Evolutionary conservation across 2,113 vertebrate genomes (phyloP).

Genomic region (Paramisgurnus dabryanus): DNA sequence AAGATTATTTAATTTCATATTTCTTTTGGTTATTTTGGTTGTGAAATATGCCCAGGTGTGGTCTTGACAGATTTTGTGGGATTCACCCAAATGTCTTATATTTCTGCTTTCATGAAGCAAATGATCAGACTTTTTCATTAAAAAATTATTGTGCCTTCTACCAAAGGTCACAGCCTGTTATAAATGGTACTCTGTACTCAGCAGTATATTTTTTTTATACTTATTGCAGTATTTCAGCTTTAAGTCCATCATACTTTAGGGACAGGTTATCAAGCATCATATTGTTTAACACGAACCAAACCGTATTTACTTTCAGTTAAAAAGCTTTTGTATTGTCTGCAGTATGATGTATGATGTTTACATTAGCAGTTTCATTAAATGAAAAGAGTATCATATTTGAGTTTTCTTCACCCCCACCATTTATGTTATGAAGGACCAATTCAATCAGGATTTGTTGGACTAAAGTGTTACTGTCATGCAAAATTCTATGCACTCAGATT

Average conservation of each 20-base stretch:
- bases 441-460: conserved; percentile 67
- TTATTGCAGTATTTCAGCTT: conserved; percentile 61
- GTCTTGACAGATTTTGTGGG: neutral
- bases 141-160: conserved; percentile 71
- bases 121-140: conserved; percentile 58
- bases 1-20: neutral
- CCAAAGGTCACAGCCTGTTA: conserved; percentile 65
- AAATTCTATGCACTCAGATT: conserved; percentile 79
- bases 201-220: conserved; percentile 50
- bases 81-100: neutral
- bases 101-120: conserved; percentile 43
- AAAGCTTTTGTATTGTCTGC: conserved; percentile 6
- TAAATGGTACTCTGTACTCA: conserved; percentile 40
- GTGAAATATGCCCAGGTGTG: neutral
- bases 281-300: conserved; percentile 25
- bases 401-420: conserved; percentile 49
- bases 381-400: conserved; percentile 19
- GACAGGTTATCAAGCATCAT: neutral
- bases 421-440: conserved; percentile 72
- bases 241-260: conserved; percentile 47
- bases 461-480: conserved; percentile 72
- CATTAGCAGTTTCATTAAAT: conserved; percentile 9
- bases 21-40: neutral
- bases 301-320: neutral
- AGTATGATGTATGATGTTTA: neutral